Percentiles rank a stretch among this genome's conserved stretches.
Conservation (phyloP, 1,140 invertebrate genomes). For the Heliconius eleuchia region DNA sequence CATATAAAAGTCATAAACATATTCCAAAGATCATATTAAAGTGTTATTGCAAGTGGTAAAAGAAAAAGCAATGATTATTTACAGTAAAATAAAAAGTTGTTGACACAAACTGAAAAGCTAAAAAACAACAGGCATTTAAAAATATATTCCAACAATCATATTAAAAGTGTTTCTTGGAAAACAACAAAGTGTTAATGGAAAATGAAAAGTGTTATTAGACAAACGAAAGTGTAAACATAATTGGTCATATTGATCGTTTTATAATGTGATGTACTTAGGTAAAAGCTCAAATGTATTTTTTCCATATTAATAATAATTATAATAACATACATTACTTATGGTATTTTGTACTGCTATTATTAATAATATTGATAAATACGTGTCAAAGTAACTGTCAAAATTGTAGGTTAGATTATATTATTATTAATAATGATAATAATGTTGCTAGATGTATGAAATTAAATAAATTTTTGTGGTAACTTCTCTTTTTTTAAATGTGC, state of each 20-base stretch:
- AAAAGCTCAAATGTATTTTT: background rate
- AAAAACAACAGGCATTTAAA: background rate
- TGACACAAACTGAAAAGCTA: no score
- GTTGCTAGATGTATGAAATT: background rate
- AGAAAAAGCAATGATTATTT: background rate
- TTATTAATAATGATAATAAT: background rate
- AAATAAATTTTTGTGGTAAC: background rate
- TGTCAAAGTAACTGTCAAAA: constrained; percentile 2
- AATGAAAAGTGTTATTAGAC: background rate
- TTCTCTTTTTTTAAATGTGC: background rate
- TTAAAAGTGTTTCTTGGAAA: background rate
- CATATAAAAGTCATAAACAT: background rate
- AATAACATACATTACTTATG: background rate
- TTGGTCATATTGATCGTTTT: background rate
- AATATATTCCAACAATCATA: background rate
- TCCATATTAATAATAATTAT: background rate
- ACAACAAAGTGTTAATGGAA: background rate
- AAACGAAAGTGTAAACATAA: background rate
- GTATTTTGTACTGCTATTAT: constrained; percentile 3
- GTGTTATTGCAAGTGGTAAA: background rate
- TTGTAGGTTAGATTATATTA: background rate
- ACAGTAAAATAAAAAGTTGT: no score
- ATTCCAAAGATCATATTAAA: background rate
- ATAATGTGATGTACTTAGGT: background rate
- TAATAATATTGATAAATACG: background rate